These are phyloP conservation scores for Aphidius colemani DNA, from an alignment of 2,888 invertebrate species.

Conservation along the genomic window DNA sequence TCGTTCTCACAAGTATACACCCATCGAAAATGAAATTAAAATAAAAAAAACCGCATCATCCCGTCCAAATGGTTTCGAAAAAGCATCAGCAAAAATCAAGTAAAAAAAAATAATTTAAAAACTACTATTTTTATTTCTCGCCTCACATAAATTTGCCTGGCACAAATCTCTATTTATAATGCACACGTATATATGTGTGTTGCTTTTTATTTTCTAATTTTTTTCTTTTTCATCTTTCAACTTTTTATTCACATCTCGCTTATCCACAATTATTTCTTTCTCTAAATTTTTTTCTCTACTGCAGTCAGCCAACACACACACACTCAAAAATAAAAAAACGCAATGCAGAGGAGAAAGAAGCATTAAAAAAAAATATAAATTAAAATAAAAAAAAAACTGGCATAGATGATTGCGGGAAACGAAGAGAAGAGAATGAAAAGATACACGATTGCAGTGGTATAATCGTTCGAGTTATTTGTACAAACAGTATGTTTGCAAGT, in stretches of 20 bases:
- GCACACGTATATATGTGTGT: constrained; percentile 9
- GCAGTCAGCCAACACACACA: constrained; percentile 15
- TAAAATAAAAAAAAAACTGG: not conserved
- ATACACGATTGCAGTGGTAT: constrained; percentile 18
- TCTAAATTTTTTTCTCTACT: constrained; percentile 4
- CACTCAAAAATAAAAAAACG: constrained; percentile 6
- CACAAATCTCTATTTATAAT: constrained; percentile 36
- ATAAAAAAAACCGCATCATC: not conserved
- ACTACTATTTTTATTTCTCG: constrained; percentile 32
- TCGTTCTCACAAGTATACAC: constrained; percentile 16
- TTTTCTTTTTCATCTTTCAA: not conserved
- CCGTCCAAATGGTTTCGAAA: not conserved
- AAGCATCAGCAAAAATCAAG: constrained; percentile 13
- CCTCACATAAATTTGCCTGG: constrained; percentile 34
- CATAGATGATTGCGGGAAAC: constrained; percentile 8
- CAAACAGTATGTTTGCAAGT: constrained; percentile 16
- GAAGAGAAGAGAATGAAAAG: constrained; percentile 14
- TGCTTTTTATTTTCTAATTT: constrained; percentile 12
- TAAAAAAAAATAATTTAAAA: not conserved
- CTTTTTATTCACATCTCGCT: not conserved
- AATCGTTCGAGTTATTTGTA: constrained; percentile 23
- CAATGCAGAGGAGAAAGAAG: not conserved
- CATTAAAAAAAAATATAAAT: not conserved
- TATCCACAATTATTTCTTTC: not conserved
- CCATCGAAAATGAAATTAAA: not conserved